Evolutionary conservation across 2,797 vertebrate species (phyloP), one percentile per base, ranked within the genome.

Genomic region (Lutjanus argentimaculatus): DNA sequence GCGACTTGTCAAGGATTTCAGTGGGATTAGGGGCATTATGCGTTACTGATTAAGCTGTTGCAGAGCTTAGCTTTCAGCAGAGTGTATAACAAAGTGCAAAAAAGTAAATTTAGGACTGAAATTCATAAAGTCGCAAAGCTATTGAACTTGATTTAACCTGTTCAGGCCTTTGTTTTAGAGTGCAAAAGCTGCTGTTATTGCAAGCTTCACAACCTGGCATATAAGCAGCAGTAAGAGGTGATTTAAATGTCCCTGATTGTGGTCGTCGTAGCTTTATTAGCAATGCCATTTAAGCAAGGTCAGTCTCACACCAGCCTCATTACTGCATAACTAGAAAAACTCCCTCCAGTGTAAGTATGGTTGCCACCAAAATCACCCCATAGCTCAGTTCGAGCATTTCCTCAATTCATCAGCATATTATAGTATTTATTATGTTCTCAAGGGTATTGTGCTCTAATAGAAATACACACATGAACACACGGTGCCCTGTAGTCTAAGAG

Each of bases 231-330:
- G 80, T 91, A 86, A 87, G 77, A 1, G 66, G 77, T 90, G 92
- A 95, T 93, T 93, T 92, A 90, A 92, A 91, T 49, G 72, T 82
- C 80, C 67, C 67, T 69, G 73, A 84, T 80, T 86, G 83, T 75
- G 85, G 56, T 84, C 74, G 75, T 92, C 84, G 85, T 90, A 85
- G 86, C 85, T 69, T 91, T 93, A 91, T 92, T 89, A 93, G 90
- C 89, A 75, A 82, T 90, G 87, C 83, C 87, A 89, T 92, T 93
- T 91, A 83, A 86, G 83, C 92, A 94, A 94, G 93, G 94, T 95
- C 93, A 93, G 53, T 90, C 78, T 88, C 85, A 83, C 83, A 89
- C 71, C 78, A 75, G 85, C 80, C 79, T 89, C 89, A 90, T 93
- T 93, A 92, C 71, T 40, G 77, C 77, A 81, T 79, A 79, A 81